Percentiles rank a stretch among this genome's conserved stretches.
phyloP scores from a whole-genome alignment of 2,113 vertebrate genomes.

The Chroicocephalus ridibundus region DNA sequence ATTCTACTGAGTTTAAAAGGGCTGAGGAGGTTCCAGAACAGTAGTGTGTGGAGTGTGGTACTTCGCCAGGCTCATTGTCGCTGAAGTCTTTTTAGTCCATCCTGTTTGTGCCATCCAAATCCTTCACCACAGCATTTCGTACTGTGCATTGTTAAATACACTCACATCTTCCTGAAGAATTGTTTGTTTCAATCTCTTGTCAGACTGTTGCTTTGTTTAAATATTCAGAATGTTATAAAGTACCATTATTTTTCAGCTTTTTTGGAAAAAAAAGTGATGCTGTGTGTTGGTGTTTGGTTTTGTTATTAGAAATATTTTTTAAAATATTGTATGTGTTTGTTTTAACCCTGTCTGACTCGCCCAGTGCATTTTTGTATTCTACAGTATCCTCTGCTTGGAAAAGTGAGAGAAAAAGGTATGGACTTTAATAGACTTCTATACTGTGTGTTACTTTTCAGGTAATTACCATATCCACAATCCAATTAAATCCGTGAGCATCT shows the following conservation, averaged over 20 bases:
- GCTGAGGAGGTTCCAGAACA: not conserved
- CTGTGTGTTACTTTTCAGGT: not conserved
- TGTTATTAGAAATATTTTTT: not conserved
- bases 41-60: not conserved
- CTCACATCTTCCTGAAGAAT: not conserved
- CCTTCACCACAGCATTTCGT: not conserved
- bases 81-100: not conserved
- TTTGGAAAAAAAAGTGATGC: not conserved
- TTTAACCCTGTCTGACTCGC: not conserved
- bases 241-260: not conserved
- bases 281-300: not conserved
- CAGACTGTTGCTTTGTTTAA: not conserved
- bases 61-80: not conserved
- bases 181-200: not conserved
- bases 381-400: not conserved
- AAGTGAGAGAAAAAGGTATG: not conserved
- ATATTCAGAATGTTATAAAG: not conserved
- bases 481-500: not conserved
- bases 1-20: not conserved
- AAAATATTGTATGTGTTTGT: not conserved
- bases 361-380: not conserved
- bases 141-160: not conserved
- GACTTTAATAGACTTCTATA: not conserved
- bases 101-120: not conserved
- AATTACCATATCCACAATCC: not conserved